Conservation (phyloP, 2,888 invertebrate species). For the Tipula helvola region DNA sequence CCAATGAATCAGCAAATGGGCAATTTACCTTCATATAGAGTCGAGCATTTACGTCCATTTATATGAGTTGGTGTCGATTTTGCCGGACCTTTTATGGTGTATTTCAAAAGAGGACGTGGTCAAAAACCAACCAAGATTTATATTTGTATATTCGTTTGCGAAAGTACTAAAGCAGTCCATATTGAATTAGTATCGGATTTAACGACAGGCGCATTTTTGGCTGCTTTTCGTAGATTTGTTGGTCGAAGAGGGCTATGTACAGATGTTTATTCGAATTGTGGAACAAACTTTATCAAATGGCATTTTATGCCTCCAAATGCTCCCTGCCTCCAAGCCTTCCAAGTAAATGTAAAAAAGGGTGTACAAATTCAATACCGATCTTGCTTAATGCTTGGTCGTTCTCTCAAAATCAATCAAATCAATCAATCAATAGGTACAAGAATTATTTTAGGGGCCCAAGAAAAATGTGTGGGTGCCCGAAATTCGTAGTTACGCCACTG, state of each 20-base stretch:
- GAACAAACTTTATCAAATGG: background rate
- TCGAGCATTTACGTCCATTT: no score
- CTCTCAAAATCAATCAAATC: no score
- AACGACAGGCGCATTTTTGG: background rate
- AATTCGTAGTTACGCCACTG: no score
- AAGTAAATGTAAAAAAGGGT: no score
- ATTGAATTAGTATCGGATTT: background rate
- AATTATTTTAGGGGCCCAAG: no score
- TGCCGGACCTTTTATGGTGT: background rate
- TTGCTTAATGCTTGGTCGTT: no score
- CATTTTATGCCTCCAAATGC: background rate
- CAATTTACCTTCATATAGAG: background rate
- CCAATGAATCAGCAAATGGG: background rate
- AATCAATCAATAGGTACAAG: no score
- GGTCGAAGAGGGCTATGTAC: background rate
- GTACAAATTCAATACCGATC: no score
- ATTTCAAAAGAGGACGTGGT: background rate
- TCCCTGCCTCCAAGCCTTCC: no score
- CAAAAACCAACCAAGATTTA: background rate
- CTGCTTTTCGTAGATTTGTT: background rate
- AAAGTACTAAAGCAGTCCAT: background rate
- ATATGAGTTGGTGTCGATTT: background rate
- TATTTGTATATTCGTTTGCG: background rate
- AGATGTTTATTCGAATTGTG: background rate
- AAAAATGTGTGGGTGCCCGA: no score